Base-by-base conservation (phyloP, 2,113 vertebrate species). In the Oxygymnocypris stewartii region DNA sequence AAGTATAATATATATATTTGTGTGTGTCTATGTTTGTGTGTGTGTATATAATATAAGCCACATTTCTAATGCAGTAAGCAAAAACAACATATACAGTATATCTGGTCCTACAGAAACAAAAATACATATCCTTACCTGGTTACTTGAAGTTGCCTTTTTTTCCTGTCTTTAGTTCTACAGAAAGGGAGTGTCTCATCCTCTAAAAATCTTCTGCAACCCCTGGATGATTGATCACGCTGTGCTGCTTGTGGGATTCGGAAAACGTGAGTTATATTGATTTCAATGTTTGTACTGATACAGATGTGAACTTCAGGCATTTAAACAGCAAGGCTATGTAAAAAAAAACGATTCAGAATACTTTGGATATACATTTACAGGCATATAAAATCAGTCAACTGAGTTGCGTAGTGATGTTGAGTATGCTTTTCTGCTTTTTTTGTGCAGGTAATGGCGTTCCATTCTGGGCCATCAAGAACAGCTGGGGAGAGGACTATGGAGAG, bases 391-490 rank as follows among this genome's bases (percentile, higher is more conserved):
- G 31, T 18, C 44, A 80, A 28, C 37, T 59, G 18, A 47, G 28
- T 12, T 14, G 18, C 7, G 18, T 75, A 71, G 54, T 10, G 35
- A 14, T 63, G 4, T 6, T 23, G 42, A 18, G 31, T 44, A 65
- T 20, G 23, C 42, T 37, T 57, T 14, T 67, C 23, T 79, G 16
- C 40, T 44, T 77, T 10, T 10, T 79, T 16, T 77, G 65, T 63
- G 28, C 89, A 97, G 97, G 95, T 87, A 94, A 95, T 16, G 92
- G 87, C 0, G 31, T 89, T 37, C 97, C 96, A 13, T 98, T 96
- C 92, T 98, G 97, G 97, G 95, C 96, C 87, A 97, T 98, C 90
- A 98, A 98, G 92, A 98, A 98, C 94, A 98, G 97, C 93, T 98
- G 97, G 97, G 97, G 97, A 44, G 91, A 92, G 69, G 93, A 97